Percentiles rank a stretch among this genome's conserved stretches.
Conservation (phyloP, 2,797 vertebrate species). For the Hemitrygon akajei region DNA sequence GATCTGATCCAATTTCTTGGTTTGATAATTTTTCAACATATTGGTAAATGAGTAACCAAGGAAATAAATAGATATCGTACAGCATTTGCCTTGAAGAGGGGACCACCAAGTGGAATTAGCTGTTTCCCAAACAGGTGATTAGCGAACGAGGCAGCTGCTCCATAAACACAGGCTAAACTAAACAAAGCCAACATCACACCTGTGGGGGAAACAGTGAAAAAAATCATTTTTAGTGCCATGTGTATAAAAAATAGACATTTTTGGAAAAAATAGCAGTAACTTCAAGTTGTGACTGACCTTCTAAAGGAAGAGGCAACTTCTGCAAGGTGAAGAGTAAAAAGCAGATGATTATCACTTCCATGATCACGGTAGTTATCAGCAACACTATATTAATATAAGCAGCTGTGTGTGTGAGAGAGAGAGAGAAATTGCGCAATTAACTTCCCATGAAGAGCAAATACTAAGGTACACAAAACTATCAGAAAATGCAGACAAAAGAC, state of each 20-base stretch:
- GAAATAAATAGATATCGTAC: not conserved
- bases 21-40: not conserved
- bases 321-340: constrained; percentile 72
- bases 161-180: constrained; percentile 67
- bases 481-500: constrained; percentile 40
- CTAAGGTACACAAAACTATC: not conserved
- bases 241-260: not conserved
- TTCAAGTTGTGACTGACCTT: constrained; percentile 59
- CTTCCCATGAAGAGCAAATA: not conserved
- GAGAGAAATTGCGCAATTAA: constrained; percentile 36
- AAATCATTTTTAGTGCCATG: not conserved
- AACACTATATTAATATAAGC: constrained; percentile 66
- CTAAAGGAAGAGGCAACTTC: constrained; percentile 63
- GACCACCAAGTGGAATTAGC: constrained; percentile 64
- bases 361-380: constrained; percentile 59
- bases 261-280: not conserved
- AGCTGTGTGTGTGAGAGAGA: constrained; percentile 54
- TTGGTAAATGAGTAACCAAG: not conserved
- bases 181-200: constrained; percentile 65
- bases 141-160: constrained; percentile 64
- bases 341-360: constrained; percentile 71
- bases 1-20: no score
- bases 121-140: constrained; percentile 66
- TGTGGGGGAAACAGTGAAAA: constrained; percentile 46
- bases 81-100: constrained; percentile 62